Percentiles rank a stretch among this genome's conserved stretches.
Conservation (phyloP, 2,888 invertebrate species). For the Chrysolina haemoptera region DNA sequence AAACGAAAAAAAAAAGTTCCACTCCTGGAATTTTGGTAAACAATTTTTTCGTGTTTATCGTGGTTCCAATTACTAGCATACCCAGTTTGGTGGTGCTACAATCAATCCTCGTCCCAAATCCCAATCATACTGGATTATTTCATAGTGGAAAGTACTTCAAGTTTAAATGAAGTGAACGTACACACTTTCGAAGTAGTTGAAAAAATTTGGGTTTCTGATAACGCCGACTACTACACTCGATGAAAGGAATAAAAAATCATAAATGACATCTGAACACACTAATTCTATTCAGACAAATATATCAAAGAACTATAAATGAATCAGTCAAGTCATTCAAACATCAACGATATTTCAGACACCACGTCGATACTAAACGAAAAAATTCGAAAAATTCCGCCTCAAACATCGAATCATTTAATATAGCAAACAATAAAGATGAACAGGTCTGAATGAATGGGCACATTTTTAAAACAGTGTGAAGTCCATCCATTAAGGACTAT, state of each 20-base stretch:
- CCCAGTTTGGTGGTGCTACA: too few species aligned
- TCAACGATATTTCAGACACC: conserved; percentile 38
- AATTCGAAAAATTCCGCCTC: conserved; percentile 42
- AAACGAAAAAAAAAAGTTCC: too few species aligned
- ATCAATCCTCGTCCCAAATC: too few species aligned
- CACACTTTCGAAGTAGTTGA: neutral
- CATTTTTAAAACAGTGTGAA: conserved; percentile 70
- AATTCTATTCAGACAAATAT: conserved; percentile 15
- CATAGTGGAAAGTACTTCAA: too few species aligned
- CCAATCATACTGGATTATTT: too few species aligned
- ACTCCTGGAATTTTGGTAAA: too few species aligned
- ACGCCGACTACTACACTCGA: conserved; percentile 11
- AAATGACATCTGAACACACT: conserved; percentile 13
- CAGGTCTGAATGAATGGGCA: conserved; percentile 65
- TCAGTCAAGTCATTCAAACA: conserved; percentile 22
- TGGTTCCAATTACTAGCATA: too few species aligned
- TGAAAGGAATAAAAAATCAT: neutral
- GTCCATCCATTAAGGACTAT: conserved; percentile 66
- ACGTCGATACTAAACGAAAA: conserved; percentile 37
- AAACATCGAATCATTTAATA: conserved; percentile 41
- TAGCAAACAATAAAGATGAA: conserved; percentile 57
- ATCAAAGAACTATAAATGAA: conserved; percentile 1
- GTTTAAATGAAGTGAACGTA: neutral
- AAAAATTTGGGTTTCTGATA: neutral
- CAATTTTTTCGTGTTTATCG: too few species aligned